These are phyloP conservation scores for Cyanistes caeruleus DNA, from an alignment of 2,113 vertebrate genomes.

Conservation along the genomic window DNA sequence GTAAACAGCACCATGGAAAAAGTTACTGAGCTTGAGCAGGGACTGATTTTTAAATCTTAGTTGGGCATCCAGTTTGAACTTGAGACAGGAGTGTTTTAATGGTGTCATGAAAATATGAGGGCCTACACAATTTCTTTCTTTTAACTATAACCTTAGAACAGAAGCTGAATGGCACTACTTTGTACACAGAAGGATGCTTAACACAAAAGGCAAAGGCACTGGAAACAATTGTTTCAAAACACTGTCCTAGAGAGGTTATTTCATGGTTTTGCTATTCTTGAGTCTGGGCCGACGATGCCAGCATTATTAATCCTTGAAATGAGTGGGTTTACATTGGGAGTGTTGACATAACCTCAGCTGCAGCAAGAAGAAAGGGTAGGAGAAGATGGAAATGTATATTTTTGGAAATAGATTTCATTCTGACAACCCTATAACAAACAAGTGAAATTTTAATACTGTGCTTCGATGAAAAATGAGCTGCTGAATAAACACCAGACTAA, in stretches of 20 bases:
- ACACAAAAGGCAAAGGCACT: neutral
- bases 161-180: neutral
- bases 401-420: slow-evolving; percentile 58
- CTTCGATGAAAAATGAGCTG: slow-evolving; percentile 52
- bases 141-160: neutral
- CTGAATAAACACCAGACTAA: slow-evolving; percentile 58
- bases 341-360: slow-evolving; percentile 52
- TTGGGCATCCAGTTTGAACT: neutral
- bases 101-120: neutral
- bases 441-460: slow-evolving; percentile 48
- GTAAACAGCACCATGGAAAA: neutral
- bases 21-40: neutral
- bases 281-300: neutral
- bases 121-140: neutral
- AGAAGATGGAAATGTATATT: slow-evolving; percentile 60
- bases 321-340: slow-evolving; percentile 15
- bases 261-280: neutral
- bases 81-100: neutral
- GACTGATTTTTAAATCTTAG: neutral
- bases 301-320: slow-evolving; percentile 32
- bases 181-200: neutral
- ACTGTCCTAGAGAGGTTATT: neutral
- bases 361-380: neutral
- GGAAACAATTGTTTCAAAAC: neutral
- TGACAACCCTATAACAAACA: slow-evolving; percentile 57